Conservation (phyloP, 2,113 vertebrate genomes). For the Xenopus borealis region DNA sequence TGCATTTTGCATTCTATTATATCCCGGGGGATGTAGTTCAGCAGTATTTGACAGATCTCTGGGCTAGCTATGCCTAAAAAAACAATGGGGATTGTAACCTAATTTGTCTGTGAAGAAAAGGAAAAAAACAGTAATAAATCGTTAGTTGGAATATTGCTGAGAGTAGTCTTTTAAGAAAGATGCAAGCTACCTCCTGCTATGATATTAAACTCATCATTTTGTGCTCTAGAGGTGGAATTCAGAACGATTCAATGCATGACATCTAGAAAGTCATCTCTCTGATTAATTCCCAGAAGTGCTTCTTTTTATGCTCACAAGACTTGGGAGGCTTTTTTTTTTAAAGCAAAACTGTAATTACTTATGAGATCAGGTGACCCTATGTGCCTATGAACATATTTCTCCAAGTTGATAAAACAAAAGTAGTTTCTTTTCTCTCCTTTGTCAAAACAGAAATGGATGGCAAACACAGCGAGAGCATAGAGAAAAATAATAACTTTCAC, state of each 20-base stretch:
- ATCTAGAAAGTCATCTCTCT: conserved; percentile 62
- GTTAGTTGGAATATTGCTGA: conserved; percentile 49
- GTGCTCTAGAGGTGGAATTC: conserved; percentile 63
- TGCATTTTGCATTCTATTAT: no score
- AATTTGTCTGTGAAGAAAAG: conserved; percentile 51
- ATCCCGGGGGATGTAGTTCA: no score
- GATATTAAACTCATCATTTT: conserved; percentile 73
- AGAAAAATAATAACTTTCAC: conserved; percentile 8
- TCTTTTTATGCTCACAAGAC: conserved; percentile 57
- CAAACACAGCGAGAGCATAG: conserved; percentile 25
- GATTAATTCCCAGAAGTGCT: conserved; percentile 68
- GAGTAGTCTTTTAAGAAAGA: conserved; percentile 57
- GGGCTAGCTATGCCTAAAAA: no score
- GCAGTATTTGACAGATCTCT: no score
- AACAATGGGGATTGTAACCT: conserved; percentile 49
- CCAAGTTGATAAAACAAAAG: conserved; percentile 51
- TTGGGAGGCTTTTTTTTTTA: conserved; percentile 45
- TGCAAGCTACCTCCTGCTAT: conserved; percentile 56
- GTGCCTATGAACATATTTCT: conserved; percentile 29
- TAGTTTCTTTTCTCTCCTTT: conserved; percentile 33
- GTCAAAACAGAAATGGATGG: conserved; percentile 46
- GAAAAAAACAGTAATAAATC: conserved; percentile 51
- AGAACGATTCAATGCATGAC: conserved; percentile 65
- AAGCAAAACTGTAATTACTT: conserved; percentile 58
- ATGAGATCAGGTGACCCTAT: conserved; percentile 46